Evolutionary conservation across 1,140 invertebrate genomes (phyloP).

Genomic region (Drosophila micromelanica): DNA sequence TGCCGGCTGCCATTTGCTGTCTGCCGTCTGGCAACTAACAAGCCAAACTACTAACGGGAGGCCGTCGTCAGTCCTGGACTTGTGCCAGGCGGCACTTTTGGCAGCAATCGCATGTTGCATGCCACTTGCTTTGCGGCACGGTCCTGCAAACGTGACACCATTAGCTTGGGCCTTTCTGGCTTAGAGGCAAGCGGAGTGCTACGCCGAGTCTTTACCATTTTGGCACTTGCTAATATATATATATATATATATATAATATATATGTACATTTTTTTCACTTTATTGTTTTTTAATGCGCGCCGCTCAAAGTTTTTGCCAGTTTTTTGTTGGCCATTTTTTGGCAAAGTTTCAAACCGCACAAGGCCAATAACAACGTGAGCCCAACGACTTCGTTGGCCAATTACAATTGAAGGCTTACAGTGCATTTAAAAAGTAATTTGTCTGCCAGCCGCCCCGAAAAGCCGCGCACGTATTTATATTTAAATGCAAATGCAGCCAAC

Average conservation of each 20-base stretch:
- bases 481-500: conserved; percentile 71
- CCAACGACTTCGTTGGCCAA: conserved; percentile 50
- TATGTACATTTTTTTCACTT: conserved; percentile 45
- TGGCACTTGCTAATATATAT: conserved; percentile 46
- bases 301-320: conserved; percentile 49
- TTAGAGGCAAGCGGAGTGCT: conserved; percentile 15
- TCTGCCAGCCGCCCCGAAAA: conserved; percentile 68
- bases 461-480: conserved; percentile 81
- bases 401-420: conserved; percentile 80
- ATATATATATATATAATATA: conserved; percentile 23
- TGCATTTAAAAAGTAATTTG: conserved; percentile 84
- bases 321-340: conserved; percentile 51
- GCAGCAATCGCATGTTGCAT: conserved; percentile 84
- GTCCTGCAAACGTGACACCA: conserved; percentile 74
- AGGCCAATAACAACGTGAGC: conserved; percentile 15
- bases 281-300: conserved; percentile 80
- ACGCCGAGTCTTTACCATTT: conserved; percentile 34
- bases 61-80: conserved; percentile 64
- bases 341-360: conserved; percentile 72
- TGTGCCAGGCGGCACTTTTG: conserved; percentile 81
- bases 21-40: conserved; percentile 64
- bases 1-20: conserved; percentile 8
- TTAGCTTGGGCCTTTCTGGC: conserved; percentile 62
- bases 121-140: conserved; percentile 75
- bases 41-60: conserved; percentile 71